These are phyloP conservation scores for Leucophenga varia DNA, from an alignment of 1,140 invertebrate genomes.

Conservation along the genomic window DNA sequence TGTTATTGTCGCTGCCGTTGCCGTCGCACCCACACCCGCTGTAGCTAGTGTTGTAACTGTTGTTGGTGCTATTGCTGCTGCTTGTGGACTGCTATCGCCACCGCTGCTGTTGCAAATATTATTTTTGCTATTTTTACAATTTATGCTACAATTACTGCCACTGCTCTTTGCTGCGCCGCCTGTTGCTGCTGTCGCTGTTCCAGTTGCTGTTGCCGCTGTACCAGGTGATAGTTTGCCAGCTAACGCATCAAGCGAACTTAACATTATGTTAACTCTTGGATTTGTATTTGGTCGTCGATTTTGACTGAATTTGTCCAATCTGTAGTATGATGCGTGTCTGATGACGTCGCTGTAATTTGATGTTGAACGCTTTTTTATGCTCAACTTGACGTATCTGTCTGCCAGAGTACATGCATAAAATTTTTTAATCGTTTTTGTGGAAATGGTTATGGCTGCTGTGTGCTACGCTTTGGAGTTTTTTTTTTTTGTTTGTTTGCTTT, in stretches of 20 bases:
- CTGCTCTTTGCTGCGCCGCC: constrained; percentile 19
- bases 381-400: constrained; percentile 1
- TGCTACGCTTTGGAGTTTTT: too few relatives aligned
- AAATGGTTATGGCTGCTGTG: too few relatives aligned
- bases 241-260: constrained; percentile 76
- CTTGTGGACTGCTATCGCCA: background rate
- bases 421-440: constrained; percentile 2
- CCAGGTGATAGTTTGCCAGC: constrained; percentile 79
- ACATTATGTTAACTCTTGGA: constrained; percentile 58
- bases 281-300: background rate
- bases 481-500: constrained; percentile 10
- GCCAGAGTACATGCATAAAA: background rate
- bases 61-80: constrained; percentile 15
- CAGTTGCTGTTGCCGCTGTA: too few relatives aligned
- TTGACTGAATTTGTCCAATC: background rate
- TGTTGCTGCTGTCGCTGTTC: constrained; percentile 39
- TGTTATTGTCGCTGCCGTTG: constrained; percentile 7
- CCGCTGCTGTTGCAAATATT: background rate
- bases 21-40: too few relatives aligned
- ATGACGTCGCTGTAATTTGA: background rate
- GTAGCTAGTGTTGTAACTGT: too few relatives aligned
- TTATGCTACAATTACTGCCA: background rate
- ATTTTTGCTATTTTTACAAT: constrained; percentile 4
- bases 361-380: background rate
- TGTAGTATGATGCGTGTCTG: too few relatives aligned